Evolutionary conservation across 1,140 invertebrate species (phyloP).

Genomic region (Papilio polytes): DNA sequence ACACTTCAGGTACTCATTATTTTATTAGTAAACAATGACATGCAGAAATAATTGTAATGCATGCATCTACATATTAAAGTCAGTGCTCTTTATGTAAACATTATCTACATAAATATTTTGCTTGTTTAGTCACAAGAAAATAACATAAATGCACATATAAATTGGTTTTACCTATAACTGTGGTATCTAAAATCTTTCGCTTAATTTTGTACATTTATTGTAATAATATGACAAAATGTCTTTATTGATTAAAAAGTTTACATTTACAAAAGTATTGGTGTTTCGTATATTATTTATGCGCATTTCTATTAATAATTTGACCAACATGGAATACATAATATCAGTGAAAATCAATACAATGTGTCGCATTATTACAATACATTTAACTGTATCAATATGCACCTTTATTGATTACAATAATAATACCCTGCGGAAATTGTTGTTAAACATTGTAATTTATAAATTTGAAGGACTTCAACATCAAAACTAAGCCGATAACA

Average conservation of each 20-base stretch:
- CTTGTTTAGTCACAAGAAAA: not conserved
- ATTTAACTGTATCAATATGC: not conserved
- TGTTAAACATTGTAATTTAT: not conserved
- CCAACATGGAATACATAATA: not conserved
- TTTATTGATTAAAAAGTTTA: too few species aligned
- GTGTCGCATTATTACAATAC: slow-evolving; percentile 10
- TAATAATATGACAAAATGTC: not conserved
- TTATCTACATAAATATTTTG: not conserved
- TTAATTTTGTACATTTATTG: not conserved
- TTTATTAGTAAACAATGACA: not conserved
- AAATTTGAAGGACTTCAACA: slow-evolving; percentile 5
- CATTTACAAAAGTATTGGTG: too few species aligned
- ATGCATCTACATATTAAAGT: not conserved
- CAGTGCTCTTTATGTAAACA: not conserved
- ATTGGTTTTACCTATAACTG: not conserved
- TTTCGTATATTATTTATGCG: not conserved
- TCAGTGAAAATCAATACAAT: not conserved
- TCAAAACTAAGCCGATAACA: slow-evolving; percentile 7
- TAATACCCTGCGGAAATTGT: slow-evolving; percentile 16
- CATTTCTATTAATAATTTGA: not conserved
- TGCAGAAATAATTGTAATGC: not conserved
- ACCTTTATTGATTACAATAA: not conserved
- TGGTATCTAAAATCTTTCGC: slow-evolving; percentile 8
- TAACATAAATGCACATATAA: not conserved
- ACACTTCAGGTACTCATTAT: slow-evolving; percentile 1